These are phyloP conservation scores for Drosophila pegasa DNA, from an alignment of 2,888 invertebrate genomes.

Conservation along the genomic window DNA sequence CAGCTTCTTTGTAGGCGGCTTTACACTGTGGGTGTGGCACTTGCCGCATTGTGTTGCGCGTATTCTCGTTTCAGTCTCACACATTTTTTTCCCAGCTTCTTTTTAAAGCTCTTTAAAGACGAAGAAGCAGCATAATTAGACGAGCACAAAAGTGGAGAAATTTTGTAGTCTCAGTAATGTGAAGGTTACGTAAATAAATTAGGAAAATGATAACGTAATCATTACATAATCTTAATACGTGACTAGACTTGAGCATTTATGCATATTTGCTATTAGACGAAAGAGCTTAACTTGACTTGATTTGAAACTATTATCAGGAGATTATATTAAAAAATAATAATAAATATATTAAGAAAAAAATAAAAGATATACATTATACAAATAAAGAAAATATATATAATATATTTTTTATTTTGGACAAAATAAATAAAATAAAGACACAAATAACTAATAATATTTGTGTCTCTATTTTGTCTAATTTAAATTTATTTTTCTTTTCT, in stretches of 20 bases:
- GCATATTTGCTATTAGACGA: too few species aligned
- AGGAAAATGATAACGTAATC: background rate
- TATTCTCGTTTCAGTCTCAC: background rate
- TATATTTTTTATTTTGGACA: too few species aligned
- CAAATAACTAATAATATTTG: too few species aligned
- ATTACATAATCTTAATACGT: conserved; percentile 3
- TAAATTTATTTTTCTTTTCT: too few species aligned
- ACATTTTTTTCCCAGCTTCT: background rate
- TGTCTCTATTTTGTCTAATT: too few species aligned
- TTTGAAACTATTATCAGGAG: too few species aligned
- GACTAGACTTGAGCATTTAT: background rate
- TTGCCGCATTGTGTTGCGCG: conserved; percentile 39
- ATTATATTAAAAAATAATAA: too few species aligned
- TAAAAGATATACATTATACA: too few species aligned
- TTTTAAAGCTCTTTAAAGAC: conserved; percentile 26
- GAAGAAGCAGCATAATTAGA: conserved; percentile 1
- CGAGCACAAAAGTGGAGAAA: background rate
- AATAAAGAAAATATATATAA: too few species aligned
- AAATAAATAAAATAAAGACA: too few species aligned
- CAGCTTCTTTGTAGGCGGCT: conserved; percentile 63
- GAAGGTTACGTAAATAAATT: background rate
- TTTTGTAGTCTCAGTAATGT: background rate
- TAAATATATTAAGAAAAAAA: too few species aligned
- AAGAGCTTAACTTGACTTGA: too few species aligned
- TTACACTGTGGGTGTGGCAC: conserved; percentile 24